Evolutionary conservation across 2,113 vertebrate species (phyloP).

Genomic region (Chionodraco myersi): DNA sequence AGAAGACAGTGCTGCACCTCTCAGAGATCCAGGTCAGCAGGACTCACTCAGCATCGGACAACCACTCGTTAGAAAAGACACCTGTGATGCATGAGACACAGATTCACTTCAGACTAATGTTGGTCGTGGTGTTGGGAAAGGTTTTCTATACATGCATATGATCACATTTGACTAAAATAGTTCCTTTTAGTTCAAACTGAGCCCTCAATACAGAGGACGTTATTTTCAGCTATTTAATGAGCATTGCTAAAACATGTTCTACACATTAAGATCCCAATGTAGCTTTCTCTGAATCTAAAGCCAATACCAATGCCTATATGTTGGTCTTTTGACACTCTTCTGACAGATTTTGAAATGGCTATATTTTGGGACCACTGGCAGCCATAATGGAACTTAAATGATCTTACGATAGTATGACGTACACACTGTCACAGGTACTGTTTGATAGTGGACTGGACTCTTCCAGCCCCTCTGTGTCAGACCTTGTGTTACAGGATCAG

Average conservation of each 20-base stretch:
- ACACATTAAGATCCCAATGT: too few relatives aligned
- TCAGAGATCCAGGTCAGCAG: slow-evolving; percentile 93
- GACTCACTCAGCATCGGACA: neutral
- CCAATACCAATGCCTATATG: neutral
- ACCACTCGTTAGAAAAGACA: neutral
- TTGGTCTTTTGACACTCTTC: neutral
- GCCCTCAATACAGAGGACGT: too few relatives aligned
- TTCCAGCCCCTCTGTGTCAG: neutral
- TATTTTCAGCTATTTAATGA: too few relatives aligned
- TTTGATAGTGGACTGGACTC: too few relatives aligned
- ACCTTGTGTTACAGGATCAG: slow-evolving; percentile 24
- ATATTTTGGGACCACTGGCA: neutral
- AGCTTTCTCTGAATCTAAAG: neutral
- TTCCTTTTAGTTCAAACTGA: too few relatives aligned
- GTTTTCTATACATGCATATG: neutral
- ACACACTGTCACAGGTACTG: neutral
- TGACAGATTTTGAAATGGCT: neutral
- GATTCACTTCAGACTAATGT: neutral
- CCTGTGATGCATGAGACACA: neutral
- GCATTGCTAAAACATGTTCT: too few relatives aligned
- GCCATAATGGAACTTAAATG: neutral
- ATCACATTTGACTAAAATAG: too few relatives aligned
- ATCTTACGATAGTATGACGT: too few relatives aligned
- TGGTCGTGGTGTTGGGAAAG: neutral
- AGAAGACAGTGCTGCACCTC: slow-evolving; percentile 96